Conservation (phyloP, 1,140 invertebrate genomes). For the Drosophila sucinea region DNA sequence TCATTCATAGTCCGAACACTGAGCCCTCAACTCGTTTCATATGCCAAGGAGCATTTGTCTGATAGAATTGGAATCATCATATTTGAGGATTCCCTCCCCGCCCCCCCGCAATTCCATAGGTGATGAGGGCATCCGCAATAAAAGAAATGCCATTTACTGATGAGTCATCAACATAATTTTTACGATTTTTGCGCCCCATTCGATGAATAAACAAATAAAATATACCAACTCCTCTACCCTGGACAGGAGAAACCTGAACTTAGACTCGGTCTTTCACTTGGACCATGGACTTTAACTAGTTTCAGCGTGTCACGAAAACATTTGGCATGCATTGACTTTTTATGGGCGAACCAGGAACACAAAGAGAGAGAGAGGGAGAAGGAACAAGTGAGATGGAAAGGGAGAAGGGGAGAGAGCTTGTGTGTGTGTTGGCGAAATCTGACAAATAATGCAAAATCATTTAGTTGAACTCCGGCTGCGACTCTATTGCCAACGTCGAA, state of each 20-base stretch:
- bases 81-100: conserved; percentile 45
- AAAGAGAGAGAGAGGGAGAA: conserved; percentile 23
- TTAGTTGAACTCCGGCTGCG: conserved; percentile 56
- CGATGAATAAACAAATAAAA: conserved; percentile 82
- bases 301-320: conserved; percentile 73
- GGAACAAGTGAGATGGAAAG: background rate
- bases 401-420: background rate
- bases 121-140: conserved; percentile 64
- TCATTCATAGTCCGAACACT: conserved; percentile 70
- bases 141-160: conserved; percentile 82
- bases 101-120: conserved; percentile 35
- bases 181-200: conserved; percentile 67
- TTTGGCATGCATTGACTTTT: conserved; percentile 82
- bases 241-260: conserved; percentile 25
- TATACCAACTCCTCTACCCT: conserved; percentile 55
- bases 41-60: conserved; percentile 36
- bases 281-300: conserved; percentile 44
- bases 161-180: conserved; percentile 82
- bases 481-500: conserved; percentile 19
- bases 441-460: conserved; percentile 82
- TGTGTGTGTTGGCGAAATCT: conserved; percentile 12
- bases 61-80: conserved; percentile 64
- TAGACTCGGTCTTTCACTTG: conserved; percentile 7
- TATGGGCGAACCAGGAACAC: conserved; percentile 51
- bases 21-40: conserved; percentile 34